A percentile compares a stretch with the other conserved stretches of the same genome.
Conservation (phyloP, 2,797 vertebrate genomes). For the Neomorphus geoffroyi region DNA sequence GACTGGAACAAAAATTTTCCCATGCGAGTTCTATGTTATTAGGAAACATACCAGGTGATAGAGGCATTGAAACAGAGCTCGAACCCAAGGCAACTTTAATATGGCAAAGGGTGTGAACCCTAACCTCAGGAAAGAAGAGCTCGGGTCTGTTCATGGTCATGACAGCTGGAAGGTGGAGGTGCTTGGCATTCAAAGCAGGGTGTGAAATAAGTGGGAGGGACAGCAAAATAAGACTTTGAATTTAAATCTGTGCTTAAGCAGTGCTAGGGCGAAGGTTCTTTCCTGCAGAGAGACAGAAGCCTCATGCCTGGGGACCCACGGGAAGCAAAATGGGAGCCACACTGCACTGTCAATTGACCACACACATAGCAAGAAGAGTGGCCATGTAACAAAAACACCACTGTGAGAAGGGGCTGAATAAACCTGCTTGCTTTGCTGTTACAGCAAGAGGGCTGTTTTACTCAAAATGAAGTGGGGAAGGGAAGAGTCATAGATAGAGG, state of each 20-base stretch:
- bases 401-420: fast-evolving
- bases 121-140: background rate
- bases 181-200: background rate
- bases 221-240: background rate
- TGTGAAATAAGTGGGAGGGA: background rate
- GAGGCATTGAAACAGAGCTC: background rate
- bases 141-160: background rate
- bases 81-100: background rate
- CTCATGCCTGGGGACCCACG: fast-evolving
- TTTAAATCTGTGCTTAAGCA: background rate
- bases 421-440: background rate
- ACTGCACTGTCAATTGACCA: fast-evolving
- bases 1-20: background rate
- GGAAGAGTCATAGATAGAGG: background rate
- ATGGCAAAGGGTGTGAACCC: background rate
- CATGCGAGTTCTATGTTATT: background rate
- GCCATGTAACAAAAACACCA: fast-evolving
- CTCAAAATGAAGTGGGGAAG: background rate
- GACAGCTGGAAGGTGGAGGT: background rate
- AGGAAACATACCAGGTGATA: background rate
- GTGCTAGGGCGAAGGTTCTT: background rate
- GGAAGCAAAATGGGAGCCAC: fast-evolving
- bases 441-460: fast-evolving
- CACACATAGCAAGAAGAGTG: too few relatives aligned
- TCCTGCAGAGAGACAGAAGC: background rate